These are phyloP conservation scores for Drosophila nannoptera DNA, from an alignment of 1,140 invertebrate genomes.

Conservation along the genomic window DNA sequence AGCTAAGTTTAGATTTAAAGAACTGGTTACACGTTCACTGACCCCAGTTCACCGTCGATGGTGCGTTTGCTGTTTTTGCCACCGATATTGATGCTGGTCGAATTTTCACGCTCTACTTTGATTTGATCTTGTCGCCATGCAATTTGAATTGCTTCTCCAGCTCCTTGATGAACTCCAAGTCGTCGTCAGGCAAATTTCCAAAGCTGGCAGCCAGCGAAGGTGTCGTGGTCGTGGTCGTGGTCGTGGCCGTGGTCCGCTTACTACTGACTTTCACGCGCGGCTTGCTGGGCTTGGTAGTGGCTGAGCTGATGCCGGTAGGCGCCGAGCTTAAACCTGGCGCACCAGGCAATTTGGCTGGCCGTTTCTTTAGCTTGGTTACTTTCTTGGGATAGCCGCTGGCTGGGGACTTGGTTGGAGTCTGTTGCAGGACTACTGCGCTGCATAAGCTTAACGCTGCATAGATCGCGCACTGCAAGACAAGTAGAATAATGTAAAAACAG, in stretches of 20 bases:
- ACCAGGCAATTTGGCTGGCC: slow-evolving; percentile 65
- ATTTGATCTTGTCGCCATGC: slow-evolving; percentile 77
- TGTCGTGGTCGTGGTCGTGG: slow-evolving; percentile 36
- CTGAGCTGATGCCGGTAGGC: slow-evolving; percentile 1
- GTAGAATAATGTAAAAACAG: slow-evolving; percentile 7
- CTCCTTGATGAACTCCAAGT: slow-evolving; percentile 78
- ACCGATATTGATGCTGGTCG: slow-evolving; percentile 43
- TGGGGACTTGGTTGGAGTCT: slow-evolving; percentile 39
- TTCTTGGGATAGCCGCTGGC: slow-evolving; percentile 67
- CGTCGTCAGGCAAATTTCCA: slow-evolving; percentile 69
- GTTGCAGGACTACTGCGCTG: slow-evolving; percentile 43
- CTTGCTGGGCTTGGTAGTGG: slow-evolving; percentile 55
- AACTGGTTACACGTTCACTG: slow-evolving; percentile 39
- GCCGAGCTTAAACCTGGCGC: slow-evolving; percentile 11
- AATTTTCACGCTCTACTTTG: slow-evolving; percentile 74
- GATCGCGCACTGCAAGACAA: slow-evolving; percentile 49
- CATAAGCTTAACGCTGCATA: slow-evolving; percentile 51
- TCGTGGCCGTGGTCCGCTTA: slow-evolving; percentile 21
- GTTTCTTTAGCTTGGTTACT: slow-evolving; percentile 70
- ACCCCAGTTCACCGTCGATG: slow-evolving; percentile 78
- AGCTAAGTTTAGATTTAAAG: no score
- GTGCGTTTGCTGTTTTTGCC: slow-evolving; percentile 74
- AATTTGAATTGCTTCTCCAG: slow-evolving; percentile 77
- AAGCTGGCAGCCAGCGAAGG: slow-evolving; percentile 54
- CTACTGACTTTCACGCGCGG: slow-evolving; percentile 45